phyloP scores from a whole-genome alignment of 2,797 vertebrate species.

The Nannoperca obscura region DNA sequence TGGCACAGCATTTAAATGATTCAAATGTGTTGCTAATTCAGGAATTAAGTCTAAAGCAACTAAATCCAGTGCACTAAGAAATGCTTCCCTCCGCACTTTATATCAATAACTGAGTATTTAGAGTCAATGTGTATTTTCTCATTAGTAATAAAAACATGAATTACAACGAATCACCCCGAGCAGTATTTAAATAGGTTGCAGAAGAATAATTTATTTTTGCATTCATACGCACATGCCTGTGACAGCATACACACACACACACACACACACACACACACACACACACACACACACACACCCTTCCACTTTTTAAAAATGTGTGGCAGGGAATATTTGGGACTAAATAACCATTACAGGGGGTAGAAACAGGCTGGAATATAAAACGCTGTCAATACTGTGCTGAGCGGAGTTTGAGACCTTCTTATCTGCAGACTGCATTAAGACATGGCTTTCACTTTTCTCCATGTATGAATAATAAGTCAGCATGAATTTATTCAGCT shows the following conservation, averaged over 20 bases:
- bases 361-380: slow-evolving; percentile 73
- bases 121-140: slow-evolving; percentile 71
- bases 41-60: slow-evolving; percentile 53
- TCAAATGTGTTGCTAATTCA: slow-evolving; percentile 56
- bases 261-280: slow-evolving; percentile 22
- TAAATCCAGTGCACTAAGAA: slow-evolving; percentile 53
- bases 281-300: neutral
- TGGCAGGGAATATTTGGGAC: slow-evolving; percentile 65
- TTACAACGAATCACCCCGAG: slow-evolving; percentile 68
- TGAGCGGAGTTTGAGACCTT: slow-evolving; percentile 66
- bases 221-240: neutral
- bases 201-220: slow-evolving; percentile 65
- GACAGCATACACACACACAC: slow-evolving; percentile 3
- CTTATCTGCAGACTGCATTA: slow-evolving; percentile 79
- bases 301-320: slow-evolving; percentile 45
- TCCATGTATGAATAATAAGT: slow-evolving; percentile 73
- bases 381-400: slow-evolving; percentile 63
- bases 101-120: slow-evolving; percentile 67
- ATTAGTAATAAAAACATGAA: slow-evolving; percentile 80
- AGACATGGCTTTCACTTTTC: slow-evolving; percentile 70
- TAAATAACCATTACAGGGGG: slow-evolving; percentile 78
- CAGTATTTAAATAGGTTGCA: slow-evolving; percentile 76
- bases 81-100: slow-evolving; percentile 41
- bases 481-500: slow-evolving; percentile 60
- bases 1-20: slow-evolving; percentile 48